These are phyloP conservation scores for Venusia cambrica DNA, from an alignment of 2,888 invertebrate genomes.

Conservation along the genomic window DNA sequence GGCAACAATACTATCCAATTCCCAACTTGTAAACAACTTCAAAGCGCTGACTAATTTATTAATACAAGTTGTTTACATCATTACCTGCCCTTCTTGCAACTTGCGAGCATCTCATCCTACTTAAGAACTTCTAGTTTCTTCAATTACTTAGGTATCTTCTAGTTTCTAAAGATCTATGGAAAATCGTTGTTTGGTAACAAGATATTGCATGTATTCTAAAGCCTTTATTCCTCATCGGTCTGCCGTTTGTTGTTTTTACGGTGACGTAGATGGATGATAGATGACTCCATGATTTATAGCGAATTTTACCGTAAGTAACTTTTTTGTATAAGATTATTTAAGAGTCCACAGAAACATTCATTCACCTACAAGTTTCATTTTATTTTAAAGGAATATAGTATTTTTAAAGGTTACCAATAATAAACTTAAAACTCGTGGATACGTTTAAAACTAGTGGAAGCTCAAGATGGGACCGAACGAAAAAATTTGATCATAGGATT, in stretches of 20 bases:
- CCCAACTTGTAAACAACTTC: conserved; percentile 9
- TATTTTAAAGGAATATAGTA: too few species aligned
- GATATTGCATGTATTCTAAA: too few species aligned
- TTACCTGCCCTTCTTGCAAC: conserved; percentile 19
- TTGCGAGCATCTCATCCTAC: conserved; percentile 14
- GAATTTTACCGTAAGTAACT: too few species aligned
- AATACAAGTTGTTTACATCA: conserved; percentile 21
- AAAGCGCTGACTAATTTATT: conserved; percentile 22
- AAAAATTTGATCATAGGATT: conserved; percentile 30
- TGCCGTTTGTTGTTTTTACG: too few species aligned
- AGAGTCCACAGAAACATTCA: too few species aligned
- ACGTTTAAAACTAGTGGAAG: conserved; percentile 21
- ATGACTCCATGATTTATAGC: too few species aligned
- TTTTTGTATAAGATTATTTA: too few species aligned
- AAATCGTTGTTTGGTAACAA: too few species aligned
- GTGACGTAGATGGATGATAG: too few species aligned
- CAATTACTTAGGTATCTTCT: conserved; percentile 12
- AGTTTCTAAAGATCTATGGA: too few species aligned
- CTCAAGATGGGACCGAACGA: conserved; percentile 26
- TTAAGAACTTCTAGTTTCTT: conserved; percentile 14
- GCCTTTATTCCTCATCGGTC: too few species aligned
- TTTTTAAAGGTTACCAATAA: conserved; percentile 28
- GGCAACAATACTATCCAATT: conserved; percentile 1
- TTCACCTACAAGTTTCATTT: too few species aligned
- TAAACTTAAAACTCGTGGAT: conserved; percentile 22